Base-by-base conservation (phyloP, 2,797 vertebrate genomes). In the Chloroceryle inda region DNA sequence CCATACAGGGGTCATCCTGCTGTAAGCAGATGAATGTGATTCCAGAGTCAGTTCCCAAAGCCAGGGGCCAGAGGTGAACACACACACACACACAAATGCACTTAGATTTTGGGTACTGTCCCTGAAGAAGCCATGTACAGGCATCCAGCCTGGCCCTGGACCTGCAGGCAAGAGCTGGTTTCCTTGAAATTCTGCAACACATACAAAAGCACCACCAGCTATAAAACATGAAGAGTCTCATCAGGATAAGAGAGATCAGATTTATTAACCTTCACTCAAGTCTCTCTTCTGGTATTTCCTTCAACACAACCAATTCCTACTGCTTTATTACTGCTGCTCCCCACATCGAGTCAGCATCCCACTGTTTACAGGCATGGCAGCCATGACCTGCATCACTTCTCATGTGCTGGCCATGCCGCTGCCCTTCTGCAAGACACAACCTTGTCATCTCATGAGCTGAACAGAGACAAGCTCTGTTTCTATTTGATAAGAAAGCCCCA, bases 231-330 rank as follows among this genome's bases (percentile, higher is more conserved):
- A 37, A 23, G 21, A 71, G 14, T 27, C 73, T 47, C 6, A 2
- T 29, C 45, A 42, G 49, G 69, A 44, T 33, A 89, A 59, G 12
- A 64, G n/a, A 74, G 42, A 63, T 55, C 37, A 75, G 76, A 72
- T 88, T 72, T 68, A 86, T 81, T 90, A 85, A 78, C 42, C 42
- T 66, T n/a, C 59, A 38, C 67, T 61, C 45, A 16, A 63, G 63
- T 27, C 71, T 79, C 17, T 79, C 33, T 64, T 19, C 47, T 59
- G 40, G 40, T 56, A 44, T 69, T 83, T 91, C 78, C 62, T 64
- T 71, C 66, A 29, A 72, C 52, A n/a, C 0, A 2, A 88, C 61
- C 26, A 29, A 3, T 68, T 86, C 15, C 80, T 56, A 61, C 44
- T 29, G 68, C 73, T 85, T 79, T 55, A 35, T 47, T 59, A 71